These are phyloP conservation scores for Schizotus pectinicornis DNA, from an alignment of 2,888 invertebrate species.

Conservation along the genomic window DNA sequence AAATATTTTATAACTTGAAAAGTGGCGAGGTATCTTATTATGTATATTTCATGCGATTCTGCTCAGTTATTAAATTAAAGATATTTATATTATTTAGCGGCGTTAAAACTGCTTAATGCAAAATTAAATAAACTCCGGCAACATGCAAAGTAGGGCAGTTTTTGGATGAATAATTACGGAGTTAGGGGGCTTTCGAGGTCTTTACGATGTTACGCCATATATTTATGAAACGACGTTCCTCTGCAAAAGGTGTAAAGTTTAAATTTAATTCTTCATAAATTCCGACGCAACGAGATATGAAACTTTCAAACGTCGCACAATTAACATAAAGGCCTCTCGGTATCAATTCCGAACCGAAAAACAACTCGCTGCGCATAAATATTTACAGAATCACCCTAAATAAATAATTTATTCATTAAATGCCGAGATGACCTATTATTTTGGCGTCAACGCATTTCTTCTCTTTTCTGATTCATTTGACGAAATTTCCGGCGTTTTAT, in stretches of 20 bases:
- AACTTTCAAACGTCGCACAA: neutral
- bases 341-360: no score
- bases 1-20: conserved; percentile 1
- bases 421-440: neutral
- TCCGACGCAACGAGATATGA: neutral
- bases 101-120: conserved; percentile 5
- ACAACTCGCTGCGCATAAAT: no score
- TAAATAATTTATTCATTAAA: conserved; percentile 21
- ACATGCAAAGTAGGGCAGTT: neutral
- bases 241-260: conserved; percentile 17
- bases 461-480: conserved; percentile 11
- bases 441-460: conserved; percentile 4
- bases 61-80: conserved; percentile 13
- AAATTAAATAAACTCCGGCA: conserved; percentile 14
- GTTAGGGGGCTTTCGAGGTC: conserved; percentile 8
- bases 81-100: conserved; percentile 18
- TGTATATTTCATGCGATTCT: conserved; percentile 15
- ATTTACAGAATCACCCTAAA: neutral
- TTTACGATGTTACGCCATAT: conserved; percentile 1
- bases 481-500: neutral
- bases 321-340: conserved; percentile 1
- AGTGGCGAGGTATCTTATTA: conserved; percentile 6
- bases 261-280: conserved; percentile 19
- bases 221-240: no score
- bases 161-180: conserved; percentile 18